phyloP scores from a whole-genome alignment of 2,797 vertebrate genomes.

The Ctenopoma kingsleyae region DNA sequence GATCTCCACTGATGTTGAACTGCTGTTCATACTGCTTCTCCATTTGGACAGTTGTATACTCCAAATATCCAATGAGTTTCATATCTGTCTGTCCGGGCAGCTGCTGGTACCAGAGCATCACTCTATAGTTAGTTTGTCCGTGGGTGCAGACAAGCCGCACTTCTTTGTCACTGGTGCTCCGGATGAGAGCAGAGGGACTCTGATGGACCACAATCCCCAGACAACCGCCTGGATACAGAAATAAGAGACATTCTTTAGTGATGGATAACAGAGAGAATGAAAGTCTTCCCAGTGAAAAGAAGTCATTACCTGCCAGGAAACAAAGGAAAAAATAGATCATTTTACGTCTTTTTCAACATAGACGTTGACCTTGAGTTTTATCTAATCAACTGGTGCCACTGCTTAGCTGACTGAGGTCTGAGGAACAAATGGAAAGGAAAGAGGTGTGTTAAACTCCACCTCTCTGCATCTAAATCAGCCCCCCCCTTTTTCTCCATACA shows the following conservation, averaged over 20 bases:
- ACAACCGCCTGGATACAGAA: constrained; percentile 21
- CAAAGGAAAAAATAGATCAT: constrained; percentile 9
- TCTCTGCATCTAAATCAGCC: background rate
- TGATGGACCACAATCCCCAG: constrained; percentile 19
- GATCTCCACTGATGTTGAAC: constrained; percentile 17
- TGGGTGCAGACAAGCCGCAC: constrained; percentile 17
- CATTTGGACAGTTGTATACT: background rate
- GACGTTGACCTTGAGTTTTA: background rate
- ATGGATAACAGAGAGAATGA: background rate
- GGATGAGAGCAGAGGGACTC: constrained; percentile 5
- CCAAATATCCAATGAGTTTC: constrained; percentile 23
- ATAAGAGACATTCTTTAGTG: background rate
- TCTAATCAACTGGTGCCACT: background rate
- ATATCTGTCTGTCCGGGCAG: constrained; percentile 14
- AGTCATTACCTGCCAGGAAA: constrained; percentile 12
- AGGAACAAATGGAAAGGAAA: background rate
- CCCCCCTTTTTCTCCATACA: no score
- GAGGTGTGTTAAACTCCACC: background rate
- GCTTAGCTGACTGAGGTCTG: background rate
- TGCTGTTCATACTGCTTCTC: constrained; percentile 3
- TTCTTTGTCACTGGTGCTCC: background rate
- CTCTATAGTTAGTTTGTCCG: constrained; percentile 10
- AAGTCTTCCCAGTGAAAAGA: background rate
- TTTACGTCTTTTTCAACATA: background rate
- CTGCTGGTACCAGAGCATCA: constrained; percentile 42